Conservation (phyloP, 2,797 vertebrate genomes). For the Babyrousa celebensis region DNA sequence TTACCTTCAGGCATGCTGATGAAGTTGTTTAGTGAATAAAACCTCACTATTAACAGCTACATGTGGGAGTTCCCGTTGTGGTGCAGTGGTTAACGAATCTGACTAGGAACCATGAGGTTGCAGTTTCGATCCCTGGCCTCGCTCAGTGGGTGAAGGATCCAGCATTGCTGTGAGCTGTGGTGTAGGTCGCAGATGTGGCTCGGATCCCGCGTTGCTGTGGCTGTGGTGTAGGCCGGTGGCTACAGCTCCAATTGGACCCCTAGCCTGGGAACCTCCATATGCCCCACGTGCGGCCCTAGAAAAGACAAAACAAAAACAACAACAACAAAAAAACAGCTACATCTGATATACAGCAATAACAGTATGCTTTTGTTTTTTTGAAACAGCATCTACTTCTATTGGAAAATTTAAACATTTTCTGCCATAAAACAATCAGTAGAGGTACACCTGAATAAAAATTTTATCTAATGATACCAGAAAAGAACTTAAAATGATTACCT, state of each 20-base stretch:
- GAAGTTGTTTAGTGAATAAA: constrained; percentile 61
- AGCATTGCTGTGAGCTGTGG: too few species aligned
- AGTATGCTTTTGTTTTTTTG: constrained; percentile 55
- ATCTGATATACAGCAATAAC: background rate
- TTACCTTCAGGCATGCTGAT: constrained; percentile 35
- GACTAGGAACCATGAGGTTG: too few species aligned
- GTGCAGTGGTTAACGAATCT: too few species aligned
- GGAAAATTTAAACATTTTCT: constrained; percentile 13
- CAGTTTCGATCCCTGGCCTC: too few species aligned
- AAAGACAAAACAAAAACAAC: too few species aligned
- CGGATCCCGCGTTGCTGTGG: too few species aligned
- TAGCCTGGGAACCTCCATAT: too few species aligned
- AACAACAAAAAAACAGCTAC: background rate
- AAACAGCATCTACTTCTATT: background rate
- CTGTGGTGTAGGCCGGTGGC: too few species aligned
- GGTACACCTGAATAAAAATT: constrained; percentile 46
- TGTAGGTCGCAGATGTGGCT: too few species aligned
- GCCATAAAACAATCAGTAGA: background rate
- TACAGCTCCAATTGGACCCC: too few species aligned
- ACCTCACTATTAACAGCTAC: constrained; percentile 48
- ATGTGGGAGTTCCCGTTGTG: background rate
- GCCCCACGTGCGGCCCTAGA: too few species aligned
- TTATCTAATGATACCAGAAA: constrained; percentile 61
- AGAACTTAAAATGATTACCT: constrained; percentile 24
- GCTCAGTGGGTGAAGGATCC: too few species aligned